These are phyloP conservation scores for Ceyx melanurus DNA, from an alignment of 2,113 vertebrate species.

Conservation along the genomic window DNA sequence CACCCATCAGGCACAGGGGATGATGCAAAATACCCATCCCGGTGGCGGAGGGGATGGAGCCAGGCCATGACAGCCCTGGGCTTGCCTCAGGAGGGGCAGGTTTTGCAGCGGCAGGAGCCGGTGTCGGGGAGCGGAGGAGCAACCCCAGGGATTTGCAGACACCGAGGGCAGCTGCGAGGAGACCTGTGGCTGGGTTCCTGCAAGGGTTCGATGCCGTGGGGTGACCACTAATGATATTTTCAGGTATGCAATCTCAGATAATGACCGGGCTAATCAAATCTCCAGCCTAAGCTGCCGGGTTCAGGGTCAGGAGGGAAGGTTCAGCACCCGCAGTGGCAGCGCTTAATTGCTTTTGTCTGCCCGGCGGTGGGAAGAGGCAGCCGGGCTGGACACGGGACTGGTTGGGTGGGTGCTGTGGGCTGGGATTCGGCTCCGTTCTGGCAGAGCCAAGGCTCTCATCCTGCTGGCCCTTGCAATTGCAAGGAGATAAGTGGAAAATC, in stretches of 20 bases:
- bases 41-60: fast-evolving
- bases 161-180: not conserved
- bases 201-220: not conserved
- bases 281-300: not conserved
- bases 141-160: not conserved
- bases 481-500: not conserved
- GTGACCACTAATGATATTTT: not conserved
- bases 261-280: not conserved
- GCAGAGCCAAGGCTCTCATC: not conserved
- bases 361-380: not conserved
- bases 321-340: not conserved
- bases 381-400: not conserved
- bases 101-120: no score
- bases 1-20: fast-evolving
- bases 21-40: not conserved
- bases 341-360: not conserved
- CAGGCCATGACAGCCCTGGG: not conserved
- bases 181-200: not conserved
- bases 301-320: not conserved
- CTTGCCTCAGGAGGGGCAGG: fast-evolving
- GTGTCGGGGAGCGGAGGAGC: not conserved
- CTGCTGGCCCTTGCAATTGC: not conserved
- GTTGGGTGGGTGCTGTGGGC: fast-evolving
- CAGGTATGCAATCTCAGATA: not conserved
- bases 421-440: not conserved